These are phyloP conservation scores for Actenoides lindsayi DNA, from an alignment of 2,113 vertebrate genomes.

Conservation along the genomic window DNA sequence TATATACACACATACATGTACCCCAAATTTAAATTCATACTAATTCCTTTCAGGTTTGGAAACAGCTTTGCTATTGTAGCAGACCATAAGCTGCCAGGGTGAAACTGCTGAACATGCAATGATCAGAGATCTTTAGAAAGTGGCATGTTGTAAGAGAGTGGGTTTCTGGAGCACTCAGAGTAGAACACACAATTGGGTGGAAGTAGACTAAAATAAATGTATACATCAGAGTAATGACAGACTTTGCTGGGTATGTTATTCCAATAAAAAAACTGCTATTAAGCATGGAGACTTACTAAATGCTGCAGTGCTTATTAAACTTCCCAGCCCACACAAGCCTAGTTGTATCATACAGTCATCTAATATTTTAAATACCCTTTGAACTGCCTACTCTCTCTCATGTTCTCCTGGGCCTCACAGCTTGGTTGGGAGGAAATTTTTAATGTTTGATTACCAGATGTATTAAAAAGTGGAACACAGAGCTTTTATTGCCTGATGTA, in stretches of 20 bases:
- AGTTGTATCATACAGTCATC: constrained; percentile 10
- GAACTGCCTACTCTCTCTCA: background rate
- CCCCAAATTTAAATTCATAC: background rate
- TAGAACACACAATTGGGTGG: background rate
- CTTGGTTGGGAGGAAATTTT: background rate
- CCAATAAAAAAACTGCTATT: background rate
- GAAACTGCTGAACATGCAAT: background rate
- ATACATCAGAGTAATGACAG: background rate
- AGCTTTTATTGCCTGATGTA: background rate
- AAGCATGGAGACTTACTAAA: background rate
- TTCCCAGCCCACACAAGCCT: background rate
- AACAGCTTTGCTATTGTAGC: background rate
- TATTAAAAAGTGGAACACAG: background rate
- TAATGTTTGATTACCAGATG: constrained; percentile 2
- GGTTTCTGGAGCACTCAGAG: background rate
- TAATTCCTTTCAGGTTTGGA: background rate
- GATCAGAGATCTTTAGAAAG: background rate
- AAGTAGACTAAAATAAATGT: background rate
- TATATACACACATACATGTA: too few relatives aligned
- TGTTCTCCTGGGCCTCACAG: background rate
- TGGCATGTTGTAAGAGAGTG: background rate
- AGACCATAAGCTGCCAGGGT: background rate
- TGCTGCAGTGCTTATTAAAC: constrained; percentile 19
- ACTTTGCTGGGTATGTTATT: background rate
- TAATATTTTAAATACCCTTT: constrained; percentile 14